Evolutionary conservation across 2,797 vertebrate genomes (phyloP).

Genomic region (Graptemys geographica): DNA sequence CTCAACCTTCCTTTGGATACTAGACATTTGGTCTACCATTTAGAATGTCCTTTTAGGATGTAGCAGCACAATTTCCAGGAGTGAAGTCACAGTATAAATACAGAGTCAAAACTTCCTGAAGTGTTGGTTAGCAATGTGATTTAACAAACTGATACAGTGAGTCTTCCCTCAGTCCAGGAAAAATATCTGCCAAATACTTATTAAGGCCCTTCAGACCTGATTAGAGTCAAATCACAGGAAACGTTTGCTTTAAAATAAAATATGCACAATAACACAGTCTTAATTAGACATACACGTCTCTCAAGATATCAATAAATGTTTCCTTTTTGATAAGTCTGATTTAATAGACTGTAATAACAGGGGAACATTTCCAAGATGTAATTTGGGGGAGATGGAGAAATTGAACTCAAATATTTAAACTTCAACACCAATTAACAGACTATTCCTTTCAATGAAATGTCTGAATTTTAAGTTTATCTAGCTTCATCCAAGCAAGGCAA

Average conservation of each 20-base stretch:
- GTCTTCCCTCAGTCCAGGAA: neutral
- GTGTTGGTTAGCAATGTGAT: neutral
- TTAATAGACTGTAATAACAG: slow-evolving; percentile 75
- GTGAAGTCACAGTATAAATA: neutral
- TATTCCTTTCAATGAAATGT: slow-evolving; percentile 64
- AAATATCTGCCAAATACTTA: slow-evolving; percentile 29
- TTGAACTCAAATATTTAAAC: slow-evolving; percentile 76
- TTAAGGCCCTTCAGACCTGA: slow-evolving; percentile 60
- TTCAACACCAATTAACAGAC: slow-evolving; percentile 73
- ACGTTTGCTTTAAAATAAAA: slow-evolving; percentile 67
- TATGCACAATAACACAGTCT: slow-evolving; percentile 64
- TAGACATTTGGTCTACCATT: neutral
- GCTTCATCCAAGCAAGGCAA: slow-evolving; percentile 42
- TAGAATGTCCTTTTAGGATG: neutral
- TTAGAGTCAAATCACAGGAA: slow-evolving; percentile 69
- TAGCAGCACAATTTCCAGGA: neutral
- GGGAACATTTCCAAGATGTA: slow-evolving; percentile 67
- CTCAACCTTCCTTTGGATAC: neutral
- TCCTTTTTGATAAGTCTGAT: slow-evolving; percentile 77
- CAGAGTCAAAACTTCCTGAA: neutral
- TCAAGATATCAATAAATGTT: slow-evolving; percentile 79
- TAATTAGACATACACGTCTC: slow-evolving; percentile 76
- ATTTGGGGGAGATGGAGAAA: slow-evolving; percentile 70
- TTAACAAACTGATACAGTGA: neutral
- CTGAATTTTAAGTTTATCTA: slow-evolving; percentile 66